Evolutionary conservation across 2,797 vertebrate genomes (phyloP), one percentile per base, ranked within the genome.

Genomic region (Sebastes jordani): DNA sequence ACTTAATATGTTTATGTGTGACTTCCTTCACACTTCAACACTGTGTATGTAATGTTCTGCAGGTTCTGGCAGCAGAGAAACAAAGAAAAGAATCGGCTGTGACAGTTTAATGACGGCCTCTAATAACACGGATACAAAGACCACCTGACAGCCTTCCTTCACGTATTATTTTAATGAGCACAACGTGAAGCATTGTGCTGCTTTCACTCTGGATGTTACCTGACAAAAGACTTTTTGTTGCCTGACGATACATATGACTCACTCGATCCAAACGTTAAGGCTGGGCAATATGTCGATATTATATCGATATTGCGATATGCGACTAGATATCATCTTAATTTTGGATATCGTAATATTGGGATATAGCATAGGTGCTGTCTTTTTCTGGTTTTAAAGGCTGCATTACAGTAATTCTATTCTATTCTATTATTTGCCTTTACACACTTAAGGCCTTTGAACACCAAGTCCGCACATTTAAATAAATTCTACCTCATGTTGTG

Each of bases 61-160:
- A 42, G 42, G 34, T 76, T 59, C 23, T 72, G 34, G n/a, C 64
- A 36, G 63, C 78, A 71, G 76, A 22, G 27, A 54, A 61, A 74
- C 34, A 61, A 76, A 69, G 75, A 42, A 22, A 75, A 32, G 27
- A 78, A 42, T 29, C n/a, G 49, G 27, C 71, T 59, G 23, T 69
- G 76, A 73, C 78, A 75, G 27, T 56, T 81, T 71, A 78, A 82
- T 84, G 73, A 83, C 16, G 20, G 78, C 74, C 25, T 63, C 63
- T 77, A 30, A 76, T 27, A 62, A 74, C 27, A 71, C 42, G 29
- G 9, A 58, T n/a, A 81, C 25, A 83, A 70, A 72, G 59, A 22
- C 54, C 61, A 63, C 63, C 62, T 55, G 74, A 82, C 74, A 71
- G 42, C 46, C 23, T 30, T 56, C 22, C 42, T 46, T 76, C 32